A percentile compares a stretch with the other conserved stretches of the same genome.
Conservation (phyloP, 2,888 invertebrate species). For the Rhamphomyia laevipes region DNA sequence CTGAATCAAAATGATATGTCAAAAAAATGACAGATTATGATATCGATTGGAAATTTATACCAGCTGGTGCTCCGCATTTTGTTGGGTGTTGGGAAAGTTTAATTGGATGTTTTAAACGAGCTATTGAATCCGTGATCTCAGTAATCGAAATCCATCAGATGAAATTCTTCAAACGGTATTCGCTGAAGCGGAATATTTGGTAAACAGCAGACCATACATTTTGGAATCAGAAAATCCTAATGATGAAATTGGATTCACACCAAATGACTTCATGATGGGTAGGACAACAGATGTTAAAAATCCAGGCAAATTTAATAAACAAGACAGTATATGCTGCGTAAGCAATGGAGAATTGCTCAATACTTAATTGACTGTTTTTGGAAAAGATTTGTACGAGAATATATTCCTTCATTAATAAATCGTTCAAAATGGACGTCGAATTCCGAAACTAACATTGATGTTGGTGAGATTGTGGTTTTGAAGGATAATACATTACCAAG, state of each 20-base stretch:
- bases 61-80: constrained; percentile 14
- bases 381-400: constrained; percentile 9
- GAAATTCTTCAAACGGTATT: constrained; percentile 12
- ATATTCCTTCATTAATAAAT: constrained; percentile 6
- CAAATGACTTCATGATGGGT: constrained; percentile 6
- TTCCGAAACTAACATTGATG: constrained; percentile 2
- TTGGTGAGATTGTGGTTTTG: constrained; percentile 5
- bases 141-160: constrained; percentile 14
- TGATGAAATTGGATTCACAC: constrained; percentile 5
- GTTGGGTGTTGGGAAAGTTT: constrained; percentile 16
- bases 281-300: not conserved
- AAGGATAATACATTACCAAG: not conserved
- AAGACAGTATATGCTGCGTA: not conserved
- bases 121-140: constrained; percentile 11
- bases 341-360: constrained; percentile 9
- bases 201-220: constrained; percentile 10
- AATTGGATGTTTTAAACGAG: constrained; percentile 15
- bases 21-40: not conserved
- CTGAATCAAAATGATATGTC: not conserved
- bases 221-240: constrained; percentile 7
- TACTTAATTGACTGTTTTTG: constrained; percentile 11
- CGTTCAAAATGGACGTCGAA: constrained; percentile 7
- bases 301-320: constrained; percentile 3
- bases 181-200: too few species aligned
- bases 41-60: constrained; percentile 19